Conservation (phyloP, 2,797 vertebrate species). For the Percopsis omiscomaycus region DNA sequence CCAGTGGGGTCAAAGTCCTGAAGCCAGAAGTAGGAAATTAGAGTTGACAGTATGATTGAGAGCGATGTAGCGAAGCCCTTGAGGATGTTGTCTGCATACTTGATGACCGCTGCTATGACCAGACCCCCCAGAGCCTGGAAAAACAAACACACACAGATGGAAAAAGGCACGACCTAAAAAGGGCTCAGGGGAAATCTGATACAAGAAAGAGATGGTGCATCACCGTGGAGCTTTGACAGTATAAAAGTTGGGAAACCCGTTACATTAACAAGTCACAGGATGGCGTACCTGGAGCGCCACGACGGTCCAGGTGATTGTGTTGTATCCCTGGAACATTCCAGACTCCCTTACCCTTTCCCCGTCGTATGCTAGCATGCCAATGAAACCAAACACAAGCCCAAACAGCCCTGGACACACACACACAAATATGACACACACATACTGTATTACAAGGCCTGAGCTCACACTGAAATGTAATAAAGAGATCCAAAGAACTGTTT, state of each 20-base stretch:
- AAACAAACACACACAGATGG: slow-evolving; percentile 69
- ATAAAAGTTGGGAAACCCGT: not conserved
- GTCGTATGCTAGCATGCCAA: slow-evolving; percentile 92
- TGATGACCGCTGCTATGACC: slow-evolving; percentile 97
- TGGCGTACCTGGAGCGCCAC: slow-evolving; percentile 89
- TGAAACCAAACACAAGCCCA: slow-evolving; percentile 91
- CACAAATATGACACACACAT: slow-evolving; percentile 6
- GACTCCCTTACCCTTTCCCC: slow-evolving; percentile 87
- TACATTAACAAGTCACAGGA: not conserved
- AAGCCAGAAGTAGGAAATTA: slow-evolving; percentile 98
- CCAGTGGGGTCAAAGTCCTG: slow-evolving; percentile 96
- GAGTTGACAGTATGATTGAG: slow-evolving; percentile 96
- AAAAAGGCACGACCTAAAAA: slow-evolving; percentile 47
- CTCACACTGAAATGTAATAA: not conserved
- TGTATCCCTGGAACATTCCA: slow-evolving; percentile 98
- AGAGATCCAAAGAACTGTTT: not conserved
- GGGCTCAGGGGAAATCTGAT: slow-evolving; percentile 18
- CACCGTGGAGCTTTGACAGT: slow-evolving; percentile 1
- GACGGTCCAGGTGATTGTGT: slow-evolving; percentile 90
- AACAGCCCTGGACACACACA: slow-evolving; percentile 84
- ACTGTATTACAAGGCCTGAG: not conserved
- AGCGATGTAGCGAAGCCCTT: slow-evolving; percentile 98
- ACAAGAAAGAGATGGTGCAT: slow-evolving; percentile 14
- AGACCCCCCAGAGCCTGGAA: slow-evolving; percentile 93
- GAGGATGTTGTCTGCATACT: slow-evolving; percentile 98